phyloP scores from a whole-genome alignment of 2,888 invertebrate genomes.

The Nasonia oneida region DNA sequence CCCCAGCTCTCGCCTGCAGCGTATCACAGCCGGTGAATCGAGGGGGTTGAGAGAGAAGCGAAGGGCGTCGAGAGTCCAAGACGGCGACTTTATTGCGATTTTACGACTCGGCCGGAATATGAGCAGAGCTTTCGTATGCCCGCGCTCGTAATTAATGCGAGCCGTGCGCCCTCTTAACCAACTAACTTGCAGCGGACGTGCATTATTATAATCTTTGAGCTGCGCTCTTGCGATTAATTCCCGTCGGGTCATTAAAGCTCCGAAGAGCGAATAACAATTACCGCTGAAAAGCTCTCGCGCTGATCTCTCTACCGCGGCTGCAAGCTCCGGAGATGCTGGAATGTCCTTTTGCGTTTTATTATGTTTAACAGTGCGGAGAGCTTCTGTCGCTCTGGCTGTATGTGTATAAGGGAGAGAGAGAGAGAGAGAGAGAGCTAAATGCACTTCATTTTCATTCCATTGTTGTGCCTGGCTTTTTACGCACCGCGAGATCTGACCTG shows the following conservation, averaged over 20 bases:
- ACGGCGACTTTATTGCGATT: conserved; percentile 38
- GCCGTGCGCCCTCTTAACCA: not conserved
- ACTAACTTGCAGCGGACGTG: conserved; percentile 4
- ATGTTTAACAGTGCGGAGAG: not conserved
- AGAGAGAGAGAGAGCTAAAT: not conserved
- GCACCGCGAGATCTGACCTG: not conserved
- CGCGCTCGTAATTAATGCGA: conserved; percentile 36
- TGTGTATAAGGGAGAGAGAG: not conserved
- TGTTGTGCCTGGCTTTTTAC: not conserved
- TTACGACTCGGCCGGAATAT: conserved; percentile 32
- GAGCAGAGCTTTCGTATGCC: not conserved
- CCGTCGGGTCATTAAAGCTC: not conserved
- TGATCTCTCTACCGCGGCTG: not conserved
- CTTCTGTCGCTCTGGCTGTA: not conserved
- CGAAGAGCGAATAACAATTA: conserved; percentile 42
- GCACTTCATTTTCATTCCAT: not conserved
- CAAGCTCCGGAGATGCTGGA: not conserved
- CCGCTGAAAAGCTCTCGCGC: conserved; percentile 18
- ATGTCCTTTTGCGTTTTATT: conserved; percentile 9
- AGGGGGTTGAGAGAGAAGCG: too few species aligned
- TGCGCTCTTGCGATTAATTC: conserved; percentile 9
- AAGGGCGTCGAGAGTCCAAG: not conserved
- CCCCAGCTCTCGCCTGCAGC: too few species aligned
- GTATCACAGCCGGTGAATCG: too few species aligned
- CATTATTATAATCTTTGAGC: conserved; percentile 43